Conservation (phyloP, 2,797 vertebrate species). For the Spinus pinus region DNA sequence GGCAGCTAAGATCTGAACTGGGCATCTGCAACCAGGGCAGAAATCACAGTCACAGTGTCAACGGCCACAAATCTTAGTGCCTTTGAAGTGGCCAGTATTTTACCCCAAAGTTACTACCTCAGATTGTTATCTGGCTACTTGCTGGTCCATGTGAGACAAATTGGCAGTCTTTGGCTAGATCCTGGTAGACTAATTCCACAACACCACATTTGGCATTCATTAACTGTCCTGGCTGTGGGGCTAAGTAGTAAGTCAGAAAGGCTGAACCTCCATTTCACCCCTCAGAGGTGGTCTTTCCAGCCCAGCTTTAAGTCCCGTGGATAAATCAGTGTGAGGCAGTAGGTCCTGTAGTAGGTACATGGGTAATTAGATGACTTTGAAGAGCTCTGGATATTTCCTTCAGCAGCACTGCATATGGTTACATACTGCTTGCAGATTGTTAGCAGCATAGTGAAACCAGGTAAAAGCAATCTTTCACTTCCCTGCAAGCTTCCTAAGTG, state of each 20-base stretch:
- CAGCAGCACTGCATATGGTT: not conserved
- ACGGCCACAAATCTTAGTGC: conserved; percentile 32
- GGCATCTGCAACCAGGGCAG: conserved; percentile 33
- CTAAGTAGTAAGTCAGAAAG: conserved; percentile 17
- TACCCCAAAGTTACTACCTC: conserved; percentile 57
- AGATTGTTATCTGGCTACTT: conserved; percentile 56
- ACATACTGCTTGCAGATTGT: not conserved
- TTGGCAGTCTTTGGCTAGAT: conserved; percentile 51
- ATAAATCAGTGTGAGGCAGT: conserved; percentile 14
- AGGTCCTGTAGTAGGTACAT: not conserved
- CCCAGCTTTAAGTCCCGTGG: not conserved
- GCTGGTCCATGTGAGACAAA: conserved; percentile 52
- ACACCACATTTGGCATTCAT: conserved; percentile 67
- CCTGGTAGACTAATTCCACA: conserved; percentile 59
- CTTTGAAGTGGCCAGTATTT: conserved; percentile 60
- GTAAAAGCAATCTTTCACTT: not conserved
- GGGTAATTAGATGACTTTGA: conserved; percentile 25
- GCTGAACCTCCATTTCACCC: conserved; percentile 48
- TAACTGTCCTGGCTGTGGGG: conserved; percentile 49
- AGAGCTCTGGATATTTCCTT: not conserved
- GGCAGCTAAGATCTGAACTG: conserved; percentile 52
- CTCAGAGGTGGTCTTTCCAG: conserved; percentile 55
- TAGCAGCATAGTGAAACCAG: not conserved
- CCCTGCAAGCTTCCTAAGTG: not conserved
- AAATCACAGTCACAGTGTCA: conserved; percentile 57